Evolutionary conservation across 2,113 vertebrate genomes (phyloP).

Genomic region (Illadopsis cleaveri): DNA sequence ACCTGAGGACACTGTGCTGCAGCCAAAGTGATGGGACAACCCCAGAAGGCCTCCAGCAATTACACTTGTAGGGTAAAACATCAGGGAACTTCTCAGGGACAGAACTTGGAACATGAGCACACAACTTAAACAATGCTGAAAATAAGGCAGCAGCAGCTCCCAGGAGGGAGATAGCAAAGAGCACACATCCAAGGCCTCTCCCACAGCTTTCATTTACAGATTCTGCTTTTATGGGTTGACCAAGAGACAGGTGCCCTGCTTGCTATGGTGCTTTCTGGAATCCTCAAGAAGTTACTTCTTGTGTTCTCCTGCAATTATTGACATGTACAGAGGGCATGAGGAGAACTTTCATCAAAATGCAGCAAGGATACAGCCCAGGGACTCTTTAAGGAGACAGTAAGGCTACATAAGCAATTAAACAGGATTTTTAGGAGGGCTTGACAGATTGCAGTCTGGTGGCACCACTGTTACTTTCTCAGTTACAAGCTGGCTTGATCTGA

Average conservation of each 20-base stretch:
- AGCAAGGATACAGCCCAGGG: neutral
- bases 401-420: neutral
- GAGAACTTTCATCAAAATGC: neutral
- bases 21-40: neutral
- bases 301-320: neutral
- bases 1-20: neutral
- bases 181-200: neutral
- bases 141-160: neutral
- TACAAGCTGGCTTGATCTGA: neutral
- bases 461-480: neutral
- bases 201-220: neutral
- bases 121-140: neutral
- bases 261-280: accelerated
- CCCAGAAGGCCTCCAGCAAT: neutral
- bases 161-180: neutral
- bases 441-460: conserved; percentile 15
- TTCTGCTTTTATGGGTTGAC: neutral
- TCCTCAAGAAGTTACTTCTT: neutral
- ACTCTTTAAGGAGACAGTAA: neutral
- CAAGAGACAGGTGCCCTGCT: too few species aligned
- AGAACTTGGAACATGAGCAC: neutral
- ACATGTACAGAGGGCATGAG: neutral
- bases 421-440: neutral
- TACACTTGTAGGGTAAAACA: neutral
- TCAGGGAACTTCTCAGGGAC: neutral